A percentile compares a stretch with the other conserved stretches of the same genome.
Evolutionary conservation across 2,113 vertebrate species (phyloP).

Genomic region (Fregata magnificens): DNA sequence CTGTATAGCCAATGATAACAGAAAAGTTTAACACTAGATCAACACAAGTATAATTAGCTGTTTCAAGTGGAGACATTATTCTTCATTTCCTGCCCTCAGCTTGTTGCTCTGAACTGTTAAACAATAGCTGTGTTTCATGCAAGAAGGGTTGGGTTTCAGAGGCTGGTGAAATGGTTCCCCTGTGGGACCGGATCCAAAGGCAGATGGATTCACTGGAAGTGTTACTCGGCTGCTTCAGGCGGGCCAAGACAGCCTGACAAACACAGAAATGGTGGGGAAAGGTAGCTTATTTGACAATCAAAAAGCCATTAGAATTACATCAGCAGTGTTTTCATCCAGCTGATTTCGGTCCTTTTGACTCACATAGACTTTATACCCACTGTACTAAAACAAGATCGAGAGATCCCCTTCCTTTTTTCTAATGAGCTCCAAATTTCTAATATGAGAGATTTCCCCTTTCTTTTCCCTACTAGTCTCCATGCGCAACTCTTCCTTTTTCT

Average conservation of each 20-base stretch:
- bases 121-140: conserved; percentile 49
- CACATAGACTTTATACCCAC: background rate
- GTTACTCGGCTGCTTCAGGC: background rate
- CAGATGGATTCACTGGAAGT: background rate
- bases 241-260: background rate
- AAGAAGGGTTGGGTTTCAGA: background rate
- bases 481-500: background rate
- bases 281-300: background rate
- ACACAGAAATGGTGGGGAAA: background rate
- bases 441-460: background rate
- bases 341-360: background rate
- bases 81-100: conserved; percentile 50
- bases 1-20: conserved; percentile 36
- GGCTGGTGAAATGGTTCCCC: background rate
- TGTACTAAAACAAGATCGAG: background rate
- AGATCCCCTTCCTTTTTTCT: background rate
- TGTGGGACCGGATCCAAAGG: background rate
- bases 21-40: conserved; percentile 44
- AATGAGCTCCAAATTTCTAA: background rate
- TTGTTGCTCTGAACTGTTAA: conserved; percentile 28
- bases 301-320: background rate
- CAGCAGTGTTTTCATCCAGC: background rate
- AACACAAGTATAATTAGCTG: conserved; percentile 41
- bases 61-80: conserved; percentile 51
- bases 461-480: background rate